These are phyloP conservation scores for Contarinia nasturtii DNA, from an alignment of 1,140 invertebrate genomes.

Conservation along the genomic window DNA sequence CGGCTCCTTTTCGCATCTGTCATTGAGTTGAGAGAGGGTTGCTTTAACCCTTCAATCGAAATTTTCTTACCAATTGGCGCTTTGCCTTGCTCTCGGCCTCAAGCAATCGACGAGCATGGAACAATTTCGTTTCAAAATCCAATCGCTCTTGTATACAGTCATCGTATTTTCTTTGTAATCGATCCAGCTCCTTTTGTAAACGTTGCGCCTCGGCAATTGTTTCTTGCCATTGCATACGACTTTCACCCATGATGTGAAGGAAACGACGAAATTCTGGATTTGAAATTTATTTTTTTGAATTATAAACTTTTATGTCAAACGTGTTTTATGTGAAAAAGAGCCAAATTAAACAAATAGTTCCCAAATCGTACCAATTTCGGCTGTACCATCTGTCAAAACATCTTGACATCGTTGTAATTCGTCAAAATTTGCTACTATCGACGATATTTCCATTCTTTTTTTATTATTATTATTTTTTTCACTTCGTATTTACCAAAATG, in stretches of 20 bases:
- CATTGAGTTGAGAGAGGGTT: too few relatives aligned
- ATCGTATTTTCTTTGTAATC: conserved; percentile 43
- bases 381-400: conserved; percentile 38
- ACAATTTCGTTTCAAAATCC: conserved; percentile 53
- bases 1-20: neutral
- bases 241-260: conserved; percentile 46
- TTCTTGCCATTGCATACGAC: conserved; percentile 42
- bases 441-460: conserved; percentile 11
- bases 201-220: conserved; percentile 40
- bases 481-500: too few relatives aligned
- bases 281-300: too few relatives aligned
- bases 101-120: conserved; percentile 52
- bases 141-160: conserved; percentile 40
- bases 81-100: conserved; percentile 56
- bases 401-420: conserved; percentile 45
- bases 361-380: conserved; percentile 39
- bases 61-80: conserved; percentile 35
- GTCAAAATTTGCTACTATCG: conserved; percentile 35
- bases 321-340: neutral
- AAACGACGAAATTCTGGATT: conserved; percentile 47
- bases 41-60: conserved; percentile 33
- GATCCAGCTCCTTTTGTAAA: conserved; percentile 2
- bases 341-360: neutral
- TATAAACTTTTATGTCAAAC: conserved; percentile 1
- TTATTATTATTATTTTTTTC: too few relatives aligned